Evolutionary conservation across 2,888 invertebrate species (phyloP), one percentile per base, ranked within the genome.

Genomic region (Stramonita haemastoma): DNA sequence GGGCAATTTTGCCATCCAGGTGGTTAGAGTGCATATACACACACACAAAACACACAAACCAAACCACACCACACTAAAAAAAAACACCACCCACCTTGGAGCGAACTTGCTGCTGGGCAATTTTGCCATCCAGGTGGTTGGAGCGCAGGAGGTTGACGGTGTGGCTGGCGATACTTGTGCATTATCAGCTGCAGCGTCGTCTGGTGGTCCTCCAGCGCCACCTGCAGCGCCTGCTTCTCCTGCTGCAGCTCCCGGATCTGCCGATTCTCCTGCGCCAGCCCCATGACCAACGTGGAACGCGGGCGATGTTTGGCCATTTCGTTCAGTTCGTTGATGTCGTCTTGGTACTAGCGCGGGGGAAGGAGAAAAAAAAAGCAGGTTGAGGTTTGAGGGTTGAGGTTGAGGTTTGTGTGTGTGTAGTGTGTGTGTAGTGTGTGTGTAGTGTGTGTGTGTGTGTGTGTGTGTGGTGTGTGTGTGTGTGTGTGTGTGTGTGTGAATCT

Each of bases 131-230:
- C 92, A 98, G 98, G 93, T 98, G 97, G 79, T 97, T 97, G 93
- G 97, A 97, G 96, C 97, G 97, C 93, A 98, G 97, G 94, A 98
- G 97, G 94, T 98, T 97, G 89, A 98, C 97, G 89, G 98, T 98
- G 95, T 99, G n/a, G 99, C 95, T 98, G 98, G 91, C 99, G 97
- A n/a, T 99, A 99, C 96, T 99, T 99, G 90, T 98, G 98, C 99
- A 99, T 99, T 94, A 99, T 98, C 92, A 98, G 97, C 96, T 99
- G 99, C 93, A 99, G 96, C 4, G 98, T 98, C 92, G 98, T 97
- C 95, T 99, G 98, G 96, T 99, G 98, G 95, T 99, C 99, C 95
- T 99, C 99, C 86, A 99, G 96, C 29, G 98, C 98, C 89, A 98
- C 97, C 94, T 98, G 97, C n/a, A 99, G 97, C 95, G 99, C 98